Evolutionary conservation across 2,797 vertebrate species (phyloP).

Genomic region (Dromococcyx pavoninus): DNA sequence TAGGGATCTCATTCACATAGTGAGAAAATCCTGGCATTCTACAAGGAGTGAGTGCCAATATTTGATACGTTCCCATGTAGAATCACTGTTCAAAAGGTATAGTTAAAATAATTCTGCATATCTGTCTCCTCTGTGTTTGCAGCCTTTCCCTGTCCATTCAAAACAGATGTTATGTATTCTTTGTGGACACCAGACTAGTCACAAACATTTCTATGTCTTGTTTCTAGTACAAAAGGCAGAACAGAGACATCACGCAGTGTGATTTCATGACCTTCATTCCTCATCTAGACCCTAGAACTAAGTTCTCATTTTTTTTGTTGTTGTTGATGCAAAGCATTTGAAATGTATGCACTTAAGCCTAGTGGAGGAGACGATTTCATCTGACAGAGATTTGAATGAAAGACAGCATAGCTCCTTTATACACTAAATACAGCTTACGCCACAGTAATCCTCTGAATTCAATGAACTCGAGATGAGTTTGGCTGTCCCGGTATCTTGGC

Average conservation of each 20-base stretch:
- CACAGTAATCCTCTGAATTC: slow-evolving; percentile 27
- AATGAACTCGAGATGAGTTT: background rate
- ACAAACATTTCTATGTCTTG: background rate
- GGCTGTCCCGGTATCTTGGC: background rate
- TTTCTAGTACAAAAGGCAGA: background rate
- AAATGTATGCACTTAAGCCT: background rate
- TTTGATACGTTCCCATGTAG: background rate
- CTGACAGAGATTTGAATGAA: slow-evolving; percentile 6
- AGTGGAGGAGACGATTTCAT: background rate
- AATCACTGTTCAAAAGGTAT: background rate
- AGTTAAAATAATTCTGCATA: background rate
- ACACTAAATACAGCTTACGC: slow-evolving; percentile 17
- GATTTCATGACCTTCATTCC: background rate
- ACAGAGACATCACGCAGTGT: background rate
- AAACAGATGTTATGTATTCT: background rate
- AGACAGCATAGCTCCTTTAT: background rate
- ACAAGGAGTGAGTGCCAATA: background rate
- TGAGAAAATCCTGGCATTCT: background rate
- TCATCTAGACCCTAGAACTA: background rate
- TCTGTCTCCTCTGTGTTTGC: background rate
- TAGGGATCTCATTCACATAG: background rate
- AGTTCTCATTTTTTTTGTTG: background rate
- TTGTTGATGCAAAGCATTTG: background rate
- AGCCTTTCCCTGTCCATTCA: background rate
- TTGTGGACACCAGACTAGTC: background rate